These are phyloP conservation scores for Colostygia pectinataria DNA, from an alignment of 2,888 invertebrate genomes.

Conservation along the genomic window DNA sequence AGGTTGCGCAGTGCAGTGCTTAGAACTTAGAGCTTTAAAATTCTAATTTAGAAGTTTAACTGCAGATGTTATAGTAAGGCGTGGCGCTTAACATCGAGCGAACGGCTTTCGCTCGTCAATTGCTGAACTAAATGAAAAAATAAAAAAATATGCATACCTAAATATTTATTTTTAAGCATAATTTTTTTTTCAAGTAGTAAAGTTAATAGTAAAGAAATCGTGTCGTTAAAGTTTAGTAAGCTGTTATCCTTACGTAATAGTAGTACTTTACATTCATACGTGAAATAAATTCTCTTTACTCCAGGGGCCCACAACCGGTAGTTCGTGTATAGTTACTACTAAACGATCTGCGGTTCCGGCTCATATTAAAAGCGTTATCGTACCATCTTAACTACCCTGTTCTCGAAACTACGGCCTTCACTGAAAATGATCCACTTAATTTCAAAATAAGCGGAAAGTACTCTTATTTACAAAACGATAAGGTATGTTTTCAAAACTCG, in stretches of 20 bases:
- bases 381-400: constrained; percentile 76
- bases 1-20: too few relatives aligned
- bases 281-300: constrained; percentile 19
- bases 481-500: constrained; percentile 38
- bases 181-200: too few relatives aligned
- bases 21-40: too few relatives aligned
- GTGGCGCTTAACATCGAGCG: too few relatives aligned
- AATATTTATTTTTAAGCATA: too few relatives aligned
- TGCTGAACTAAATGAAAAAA: too few relatives aligned
- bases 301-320: constrained; percentile 9
- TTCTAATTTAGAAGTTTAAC: too few relatives aligned
- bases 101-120: too few relatives aligned
- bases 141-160: neutral
- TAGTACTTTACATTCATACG: constrained; percentile 16
- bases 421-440: constrained; percentile 74
- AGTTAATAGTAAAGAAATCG: constrained; percentile 5
- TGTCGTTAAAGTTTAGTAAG: constrained; percentile 14
- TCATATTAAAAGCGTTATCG: constrained; percentile 81
- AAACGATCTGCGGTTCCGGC: constrained; percentile 63
- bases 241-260: constrained; percentile 10
- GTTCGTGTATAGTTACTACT: constrained; percentile 12
- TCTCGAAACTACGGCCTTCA: constrained; percentile 74
- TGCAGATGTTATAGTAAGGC: too few relatives aligned
- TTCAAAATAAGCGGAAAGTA: constrained; percentile 48
- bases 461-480: constrained; percentile 44